Evolutionary conservation across 2,888 invertebrate genomes (phyloP), one percentile per base, ranked within the genome.

Genomic region (Cylindroiulus punctatus): DNA sequence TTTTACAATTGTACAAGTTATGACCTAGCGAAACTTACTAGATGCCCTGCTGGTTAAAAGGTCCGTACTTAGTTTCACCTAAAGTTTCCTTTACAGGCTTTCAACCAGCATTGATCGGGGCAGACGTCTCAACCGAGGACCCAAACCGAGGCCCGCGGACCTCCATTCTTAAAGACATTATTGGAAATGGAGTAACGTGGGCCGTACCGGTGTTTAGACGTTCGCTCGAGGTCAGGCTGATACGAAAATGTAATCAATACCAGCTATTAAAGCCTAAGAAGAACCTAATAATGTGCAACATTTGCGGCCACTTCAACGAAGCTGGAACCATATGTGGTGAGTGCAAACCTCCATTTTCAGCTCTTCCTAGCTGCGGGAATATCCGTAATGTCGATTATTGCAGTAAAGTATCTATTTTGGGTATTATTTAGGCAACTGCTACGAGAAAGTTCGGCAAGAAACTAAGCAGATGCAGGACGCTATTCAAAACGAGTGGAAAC

Each of bases 271-370:
- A 97, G 91, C 94, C 95, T 0, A 96, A 95, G 90, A 94, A 92
- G 4, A 94, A 95, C 90, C 92, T 98, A 44, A 92, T 94, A 88
- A 93, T 93, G 0, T 98, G 98, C 90, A 92, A 93, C 88, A 93
- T 93, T 83, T 98, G 98, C 91, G 98, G 98, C 0, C 94, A 96
- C 90, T 93, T 95, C 91, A 94, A 96, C 91, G 95, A 97, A 91
- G 92, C 93, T 87, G 94, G 95, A 84, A 92, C 94, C 84, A 92
- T 98, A 83, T 98, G 98, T 91, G 94, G 97, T 97, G 93, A 93
- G 93, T 92, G 36, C 36, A 86, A 86, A 42, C 7, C 57, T 85
- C 2, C 57, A 36, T 36, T 36, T n/a, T n/a, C 19, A n/a, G 52
- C n/a, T 3, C 52, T 19, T n/a, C n/a, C n/a, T n/a, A n/a, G n/a